Evolutionary conservation across 2,797 vertebrate genomes (phyloP), one percentile per base, ranked within the genome.

Genomic region (Apogon talboti): DNA sequence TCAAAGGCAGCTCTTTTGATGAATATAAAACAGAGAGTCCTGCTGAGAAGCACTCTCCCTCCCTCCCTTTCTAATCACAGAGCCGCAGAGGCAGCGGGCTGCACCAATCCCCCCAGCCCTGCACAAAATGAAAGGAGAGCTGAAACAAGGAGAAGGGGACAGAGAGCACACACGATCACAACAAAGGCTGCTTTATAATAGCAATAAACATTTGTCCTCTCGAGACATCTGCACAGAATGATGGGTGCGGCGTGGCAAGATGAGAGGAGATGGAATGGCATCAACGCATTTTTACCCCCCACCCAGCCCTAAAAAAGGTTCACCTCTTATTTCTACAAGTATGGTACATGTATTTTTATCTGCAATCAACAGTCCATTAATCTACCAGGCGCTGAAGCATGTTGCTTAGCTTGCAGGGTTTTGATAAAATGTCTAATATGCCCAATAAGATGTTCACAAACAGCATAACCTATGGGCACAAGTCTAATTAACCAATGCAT

Each of bases 1-100:
- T 95, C 92, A 95, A 94, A 94, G 92, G 89, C 76, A 93, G 92
- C 91, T 92, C 93, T 94, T 95, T 94, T 94, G 94, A 95, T 94
- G 94, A 94, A 95, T 95, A 95, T 94, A 94, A 94, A 95, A 94
- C 92, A 92, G 92, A 92, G 89, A 91, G 88, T 89, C 92, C 91
- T 92, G 92, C 92, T 93, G 93, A 92, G 93, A 93, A 92, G 90
- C 89, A 92, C 93, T 93, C 91, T 87, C 86, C 85, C 89, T 87
- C 90, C 88, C 88, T 85, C 87, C 85, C 77, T 85, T 91, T 92
- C 91, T 94, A 94, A 94, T 94, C 93, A 95, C 88, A 91, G 86
- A 92, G 88, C 89, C 61, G 83, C 90, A 89, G 90, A 91, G 89
- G 82, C 83, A 66, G 81, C 80, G 46, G 83, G 81, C 86, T 89